A percentile compares a stretch with the other conserved stretches of the same genome.
phyloP scores from a whole-genome alignment of 1,140 invertebrate species.

The Diploscapter pachys region DNA sequence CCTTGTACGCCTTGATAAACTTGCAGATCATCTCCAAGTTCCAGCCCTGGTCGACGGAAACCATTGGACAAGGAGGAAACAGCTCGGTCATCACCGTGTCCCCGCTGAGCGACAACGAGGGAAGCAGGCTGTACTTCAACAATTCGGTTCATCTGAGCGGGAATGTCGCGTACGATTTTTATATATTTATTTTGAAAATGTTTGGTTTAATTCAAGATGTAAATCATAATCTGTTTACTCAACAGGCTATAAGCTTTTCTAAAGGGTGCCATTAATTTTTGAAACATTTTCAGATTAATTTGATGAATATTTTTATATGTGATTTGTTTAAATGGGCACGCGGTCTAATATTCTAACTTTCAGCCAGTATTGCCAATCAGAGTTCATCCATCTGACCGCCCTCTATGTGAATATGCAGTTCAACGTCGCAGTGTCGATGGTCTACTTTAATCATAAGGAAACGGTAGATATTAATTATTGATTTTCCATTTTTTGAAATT shows the following conservation, averaged over 20 bases:
- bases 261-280: too few relatives aligned
- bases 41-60: constrained; percentile 29
- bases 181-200: too few relatives aligned
- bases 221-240: too few relatives aligned
- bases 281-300: too few relatives aligned
- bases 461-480: constrained; percentile 18
- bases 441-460: constrained; percentile 35
- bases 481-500: neutral
- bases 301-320: constrained; percentile 5
- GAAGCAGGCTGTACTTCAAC: constrained; percentile 30
- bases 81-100: constrained; percentile 18
- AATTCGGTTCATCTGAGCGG: constrained; percentile 26
- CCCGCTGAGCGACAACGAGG: constrained; percentile 21
- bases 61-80: constrained; percentile 28
- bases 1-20: too few relatives aligned
- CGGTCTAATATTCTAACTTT: constrained; percentile 5
- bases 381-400: constrained; percentile 27
- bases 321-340: neutral
- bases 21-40: constrained; percentile 32
- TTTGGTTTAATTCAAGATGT: too few relatives aligned
- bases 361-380: constrained; percentile 34
- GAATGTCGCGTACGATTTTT: constrained; percentile 26
- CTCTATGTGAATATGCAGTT: constrained; percentile 41
- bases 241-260: too few relatives aligned
- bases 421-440: constrained; percentile 26